A percentile compares a stretch with the other conserved stretches of the same genome.
Evolutionary conservation across 2,888 invertebrate genomes (phyloP).

Genomic region (Oscheius sp.): DNA sequence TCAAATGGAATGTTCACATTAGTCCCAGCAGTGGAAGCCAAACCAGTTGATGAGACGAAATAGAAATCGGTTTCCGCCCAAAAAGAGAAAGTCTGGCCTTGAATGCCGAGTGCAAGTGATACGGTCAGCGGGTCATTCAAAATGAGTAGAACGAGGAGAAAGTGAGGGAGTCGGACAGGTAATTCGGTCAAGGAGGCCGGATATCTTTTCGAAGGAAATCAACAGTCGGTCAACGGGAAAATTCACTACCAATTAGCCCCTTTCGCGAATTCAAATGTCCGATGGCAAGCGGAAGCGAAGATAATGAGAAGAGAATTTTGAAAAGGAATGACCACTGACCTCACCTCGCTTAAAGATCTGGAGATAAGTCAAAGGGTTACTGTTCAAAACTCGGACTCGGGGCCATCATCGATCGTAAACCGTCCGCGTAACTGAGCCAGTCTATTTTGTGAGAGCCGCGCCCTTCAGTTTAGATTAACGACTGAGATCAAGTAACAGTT

Average conservation of each 20-base stretch:
- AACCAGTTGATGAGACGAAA: background rate
- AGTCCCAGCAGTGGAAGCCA: background rate
- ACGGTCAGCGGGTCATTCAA: constrained; percentile 33
- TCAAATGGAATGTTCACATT: background rate
- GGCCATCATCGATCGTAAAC: constrained; percentile 5
- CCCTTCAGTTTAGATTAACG: constrained; percentile 17
- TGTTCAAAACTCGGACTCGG: constrained; percentile 10
- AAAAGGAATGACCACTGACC: background rate
- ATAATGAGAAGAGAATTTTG: background rate
- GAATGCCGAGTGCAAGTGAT: constrained; percentile 31
- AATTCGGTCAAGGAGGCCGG: constrained; percentile 24
- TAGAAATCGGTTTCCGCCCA: too few relatives aligned
- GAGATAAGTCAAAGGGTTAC: background rate
- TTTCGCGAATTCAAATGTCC: constrained; percentile 23
- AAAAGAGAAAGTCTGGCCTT: constrained; percentile 29
- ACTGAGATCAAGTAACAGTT: constrained; percentile 12
- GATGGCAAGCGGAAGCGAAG: background rate
- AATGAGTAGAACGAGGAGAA: constrained; percentile 21
- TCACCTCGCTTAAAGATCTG: background rate
- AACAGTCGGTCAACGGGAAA: constrained; percentile 27
- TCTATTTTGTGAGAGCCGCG: too few relatives aligned
- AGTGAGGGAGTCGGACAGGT: constrained; percentile 31
- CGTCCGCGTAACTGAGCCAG: background rate
- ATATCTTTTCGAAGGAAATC: constrained; percentile 13
- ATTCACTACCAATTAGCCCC: constrained; percentile 30